phyloP scores from a whole-genome alignment of 2,113 vertebrate genomes.

The Tachysurus fulvidraco region DNA sequence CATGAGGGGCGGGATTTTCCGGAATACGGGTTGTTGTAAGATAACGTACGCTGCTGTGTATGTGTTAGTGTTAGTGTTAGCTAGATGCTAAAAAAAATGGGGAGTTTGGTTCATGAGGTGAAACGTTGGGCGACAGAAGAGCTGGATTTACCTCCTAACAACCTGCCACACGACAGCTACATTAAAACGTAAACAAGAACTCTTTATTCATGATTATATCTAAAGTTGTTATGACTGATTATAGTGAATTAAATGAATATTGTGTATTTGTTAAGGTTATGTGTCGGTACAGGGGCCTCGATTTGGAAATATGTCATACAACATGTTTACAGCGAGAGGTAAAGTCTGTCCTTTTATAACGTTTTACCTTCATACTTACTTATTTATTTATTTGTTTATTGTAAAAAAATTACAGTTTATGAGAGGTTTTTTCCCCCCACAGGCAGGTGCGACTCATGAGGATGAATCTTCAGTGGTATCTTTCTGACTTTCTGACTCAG shows the following conservation, averaged over 20 bases:
- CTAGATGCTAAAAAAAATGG: conserved; percentile 15
- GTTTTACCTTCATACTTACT: not conserved
- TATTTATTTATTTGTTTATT: not conserved
- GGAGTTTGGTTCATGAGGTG: conserved; percentile 64
- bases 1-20: not conserved
- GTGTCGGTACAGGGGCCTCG: conserved; percentile 71
- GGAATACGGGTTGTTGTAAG: not conserved
- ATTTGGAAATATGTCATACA: conserved; percentile 75
- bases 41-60: not conserved
- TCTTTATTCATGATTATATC: not conserved
- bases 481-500: conserved; percentile 40
- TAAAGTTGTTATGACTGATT: not conserved
- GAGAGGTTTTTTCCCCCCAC: not conserved
- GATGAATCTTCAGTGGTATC: conserved; percentile 78
- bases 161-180: conserved; percentile 68
- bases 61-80: not conserved
- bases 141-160: conserved; percentile 63
- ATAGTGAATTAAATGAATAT: too few species aligned
- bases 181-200: conserved; percentile 68
- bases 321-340: conserved; percentile 74
- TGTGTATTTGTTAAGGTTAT: conserved; percentile 62
- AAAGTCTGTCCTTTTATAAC: not conserved
- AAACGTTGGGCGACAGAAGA: conserved; percentile 74
- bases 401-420: not conserved
- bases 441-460: conserved; percentile 72